phyloP scores from a whole-genome alignment of 2,797 vertebrate genomes.

The Oreortyx pictus region DNA sequence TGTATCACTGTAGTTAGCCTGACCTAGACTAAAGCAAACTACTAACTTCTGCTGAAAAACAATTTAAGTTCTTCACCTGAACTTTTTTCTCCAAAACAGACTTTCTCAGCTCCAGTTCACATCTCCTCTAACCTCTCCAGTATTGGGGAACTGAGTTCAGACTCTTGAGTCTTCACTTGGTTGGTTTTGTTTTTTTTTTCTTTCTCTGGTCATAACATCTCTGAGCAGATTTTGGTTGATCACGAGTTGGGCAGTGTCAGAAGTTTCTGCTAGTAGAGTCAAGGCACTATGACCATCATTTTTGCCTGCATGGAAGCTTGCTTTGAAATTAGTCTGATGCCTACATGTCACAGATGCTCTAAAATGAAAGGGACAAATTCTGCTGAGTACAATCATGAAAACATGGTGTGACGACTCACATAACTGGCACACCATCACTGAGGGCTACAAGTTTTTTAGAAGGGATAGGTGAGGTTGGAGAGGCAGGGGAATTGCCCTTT shows the following conservation, averaged over 20 bases:
- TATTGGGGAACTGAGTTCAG: background rate
- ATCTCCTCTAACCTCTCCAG: background rate
- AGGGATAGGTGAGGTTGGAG: too few species aligned
- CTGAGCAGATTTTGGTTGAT: background rate
- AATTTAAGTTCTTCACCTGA: background rate
- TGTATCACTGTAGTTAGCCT: background rate
- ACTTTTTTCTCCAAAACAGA: background rate
- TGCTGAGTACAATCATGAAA: background rate
- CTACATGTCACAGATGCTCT: background rate
- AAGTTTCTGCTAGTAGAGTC: background rate
- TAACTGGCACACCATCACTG: too few species aligned
- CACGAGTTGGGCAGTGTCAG: background rate
- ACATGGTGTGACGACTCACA: too few species aligned
- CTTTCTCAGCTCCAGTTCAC: background rate
- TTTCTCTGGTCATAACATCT: background rate
- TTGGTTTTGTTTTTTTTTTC: background rate
- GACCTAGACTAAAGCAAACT: background rate
- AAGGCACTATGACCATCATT: too few species aligned
- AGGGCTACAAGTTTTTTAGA: too few species aligned
- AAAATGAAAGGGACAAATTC: background rate
- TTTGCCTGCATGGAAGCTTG: background rate
- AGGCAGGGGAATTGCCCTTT: too few species aligned
- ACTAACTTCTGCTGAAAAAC: background rate
- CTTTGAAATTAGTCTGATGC: background rate
- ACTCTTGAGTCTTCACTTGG: background rate